phyloP scores from a whole-genome alignment of 2,888 invertebrate genomes.

The Sceliomorpha sp. region DNA sequence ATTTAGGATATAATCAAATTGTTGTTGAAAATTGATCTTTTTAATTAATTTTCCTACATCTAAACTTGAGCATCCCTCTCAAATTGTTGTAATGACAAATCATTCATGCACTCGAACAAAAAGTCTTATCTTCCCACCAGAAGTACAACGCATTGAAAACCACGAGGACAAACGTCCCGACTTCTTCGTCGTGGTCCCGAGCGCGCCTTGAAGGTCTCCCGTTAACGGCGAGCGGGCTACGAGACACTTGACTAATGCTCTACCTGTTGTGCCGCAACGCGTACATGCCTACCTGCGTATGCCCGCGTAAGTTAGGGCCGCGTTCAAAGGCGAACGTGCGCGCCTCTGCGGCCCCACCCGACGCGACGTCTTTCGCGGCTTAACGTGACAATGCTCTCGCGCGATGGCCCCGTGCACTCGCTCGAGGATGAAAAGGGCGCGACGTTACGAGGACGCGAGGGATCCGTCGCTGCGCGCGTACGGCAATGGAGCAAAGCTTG shows the following conservation, averaged over 20 bases:
- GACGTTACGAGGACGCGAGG: constrained; percentile 16
- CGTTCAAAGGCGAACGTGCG: constrained; percentile 2
- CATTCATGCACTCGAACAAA: no score
- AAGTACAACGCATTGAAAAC: no score
- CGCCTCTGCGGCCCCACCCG: constrained; percentile 18
- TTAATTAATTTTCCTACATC: no score
- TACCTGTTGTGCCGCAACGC: constrained; percentile 74
- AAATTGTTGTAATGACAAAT: no score
- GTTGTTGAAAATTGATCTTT: no score
- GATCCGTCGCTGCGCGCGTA: constrained; percentile 5
- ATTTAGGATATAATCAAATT: no score
- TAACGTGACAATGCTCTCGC: constrained; percentile 71
- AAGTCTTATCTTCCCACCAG: no score
- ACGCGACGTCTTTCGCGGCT: constrained; percentile 57
- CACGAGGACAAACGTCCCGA: no score
- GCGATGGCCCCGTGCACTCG: constrained; percentile 52
- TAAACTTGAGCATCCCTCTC: no score
- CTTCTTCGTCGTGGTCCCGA: constrained; percentile 38
- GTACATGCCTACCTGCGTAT: constrained; percentile 65
- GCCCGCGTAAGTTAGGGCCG: constrained; percentile 1
- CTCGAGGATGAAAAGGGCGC: constrained; percentile 37
- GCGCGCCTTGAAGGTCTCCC: constrained; percentile 59
- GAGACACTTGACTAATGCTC: constrained; percentile 76
- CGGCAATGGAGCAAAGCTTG: constrained; percentile 68
- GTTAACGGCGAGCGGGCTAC: constrained; percentile 58